Evolutionary conservation across 2,888 invertebrate species (phyloP).

Genomic region (Vesta saturnalis): DNA sequence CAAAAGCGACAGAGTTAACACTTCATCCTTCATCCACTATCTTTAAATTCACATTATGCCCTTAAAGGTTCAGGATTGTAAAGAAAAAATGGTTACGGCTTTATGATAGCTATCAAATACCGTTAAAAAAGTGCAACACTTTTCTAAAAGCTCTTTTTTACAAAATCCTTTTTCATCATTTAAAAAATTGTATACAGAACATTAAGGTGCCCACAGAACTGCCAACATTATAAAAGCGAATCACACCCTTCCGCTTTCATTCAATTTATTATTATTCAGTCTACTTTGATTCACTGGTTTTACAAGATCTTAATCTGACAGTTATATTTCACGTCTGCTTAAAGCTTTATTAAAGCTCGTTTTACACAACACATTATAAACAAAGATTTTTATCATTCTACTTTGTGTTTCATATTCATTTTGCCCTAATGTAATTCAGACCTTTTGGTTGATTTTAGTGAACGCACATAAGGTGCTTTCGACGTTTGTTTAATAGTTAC

Average conservation of each 20-base stretch:
- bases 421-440: conserved; percentile 2
- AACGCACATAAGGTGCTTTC: conserved; percentile 24
- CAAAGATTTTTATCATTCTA: not conserved
- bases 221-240: conserved; percentile 43
- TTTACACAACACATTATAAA: conserved; percentile 27
- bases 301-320: conserved; percentile 50
- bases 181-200: conserved; percentile 32
- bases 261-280: conserved; percentile 36
- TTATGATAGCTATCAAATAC: conserved; percentile 21
- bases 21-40: too few relatives aligned
- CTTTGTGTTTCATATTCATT: not conserved
- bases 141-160: conserved; percentile 17
- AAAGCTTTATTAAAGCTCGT: conserved; percentile 21
- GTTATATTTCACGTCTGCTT: conserved; percentile 49
- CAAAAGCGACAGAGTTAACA: too few relatives aligned
- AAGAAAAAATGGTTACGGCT: not conserved
- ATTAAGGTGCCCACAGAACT: conserved; percentile 46
- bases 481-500: conserved; percentile 38
- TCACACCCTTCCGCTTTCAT: conserved; percentile 42
- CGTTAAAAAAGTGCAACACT: conserved; percentile 27
- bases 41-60: too few relatives aligned
- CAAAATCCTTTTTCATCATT: conserved; percentile 27
- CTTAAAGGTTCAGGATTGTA: too few relatives aligned
- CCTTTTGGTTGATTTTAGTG: not conserved
- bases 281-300: conserved; percentile 44